Base-by-base conservation (phyloP, 2,797 vertebrate species). In the Coregonus sp. region DNA sequence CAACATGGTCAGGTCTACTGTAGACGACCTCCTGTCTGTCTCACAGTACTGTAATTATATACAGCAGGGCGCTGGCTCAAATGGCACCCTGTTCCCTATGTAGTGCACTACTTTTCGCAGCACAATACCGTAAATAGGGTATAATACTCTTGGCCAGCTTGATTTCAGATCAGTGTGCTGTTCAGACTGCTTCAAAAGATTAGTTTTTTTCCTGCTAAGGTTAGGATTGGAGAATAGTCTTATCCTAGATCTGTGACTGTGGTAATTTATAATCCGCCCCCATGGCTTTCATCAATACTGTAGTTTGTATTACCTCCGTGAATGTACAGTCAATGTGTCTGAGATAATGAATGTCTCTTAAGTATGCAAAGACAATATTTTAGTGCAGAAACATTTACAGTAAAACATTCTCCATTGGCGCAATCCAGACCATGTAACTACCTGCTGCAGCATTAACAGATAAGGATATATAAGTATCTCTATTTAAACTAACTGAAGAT, bases 301-400 rank as follows among this genome's bases (percentile, higher is more conserved):
- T 87, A 89, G 86, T 88, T 89, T 87, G 85, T 86, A 77, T 79
- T 78, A 85, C 86, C 78, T 78, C 73, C 84, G 88, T 88, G 85
- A 85, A 82, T 59, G 56, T 63, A 88, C 81, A 47, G 9, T 47
- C 40, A 47, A 37, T 72, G 40, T 52, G 35, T 78, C 68, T 7
- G 52, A 56, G 73, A 75, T 80, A 74, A 78, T 56, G 51, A 67
- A 77, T 11, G 82, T 81, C 40, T 47, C 51, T 47, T 2, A n/a
- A 72, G 40, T 75, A 35, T 74, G 81, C 83, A 77, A 83, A 81
- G 72, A 69, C 0, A 74, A 67, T 68, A 40, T 47, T 54, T 75
- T 81, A 63, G 40, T 47, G 40, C 40, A 47, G 5, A 47, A 25
- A 25, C 25, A 25, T 33, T 33, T 47, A 52, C 73, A 20, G 79